Conservation (phyloP, 2,888 invertebrate genomes). For the Troides aeacus region DNA sequence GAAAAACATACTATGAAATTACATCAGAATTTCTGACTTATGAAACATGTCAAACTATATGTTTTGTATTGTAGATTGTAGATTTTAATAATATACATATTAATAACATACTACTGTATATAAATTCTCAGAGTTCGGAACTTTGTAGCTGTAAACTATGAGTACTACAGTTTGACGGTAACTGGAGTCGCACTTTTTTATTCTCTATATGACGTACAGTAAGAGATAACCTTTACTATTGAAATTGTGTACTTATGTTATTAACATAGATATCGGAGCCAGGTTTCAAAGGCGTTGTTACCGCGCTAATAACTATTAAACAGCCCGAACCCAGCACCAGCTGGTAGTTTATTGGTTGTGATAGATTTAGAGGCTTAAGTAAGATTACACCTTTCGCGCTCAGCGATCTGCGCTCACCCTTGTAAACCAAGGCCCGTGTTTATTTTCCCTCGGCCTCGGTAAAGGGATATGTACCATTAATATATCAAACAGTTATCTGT, state of each 20-base stretch:
- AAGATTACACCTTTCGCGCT: conserved; percentile 31
- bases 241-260: background rate
- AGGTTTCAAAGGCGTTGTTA: conserved; percentile 28
- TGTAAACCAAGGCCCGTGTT: conserved; percentile 26
- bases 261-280: conserved; percentile 14
- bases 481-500: conserved; percentile 28
- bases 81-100: no score
- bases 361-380: conserved; percentile 32
- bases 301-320: conserved; percentile 28
- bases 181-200: no score
- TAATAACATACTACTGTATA: no score
- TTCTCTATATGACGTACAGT: no score
- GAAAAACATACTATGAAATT: no score
- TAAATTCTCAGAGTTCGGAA: no score
- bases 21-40: no score
- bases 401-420: conserved; percentile 28
- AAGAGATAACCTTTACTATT: background rate
- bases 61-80: no score
- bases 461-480: conserved; percentile 27
- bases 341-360: conserved; percentile 29
- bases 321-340: conserved; percentile 16
- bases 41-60: no score
- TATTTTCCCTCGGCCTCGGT: conserved; percentile 23
- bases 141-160: no score
- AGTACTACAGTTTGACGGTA: no score